phyloP scores from a whole-genome alignment of 2,113 vertebrate species.

The Lasiurus cinereus region DNA sequence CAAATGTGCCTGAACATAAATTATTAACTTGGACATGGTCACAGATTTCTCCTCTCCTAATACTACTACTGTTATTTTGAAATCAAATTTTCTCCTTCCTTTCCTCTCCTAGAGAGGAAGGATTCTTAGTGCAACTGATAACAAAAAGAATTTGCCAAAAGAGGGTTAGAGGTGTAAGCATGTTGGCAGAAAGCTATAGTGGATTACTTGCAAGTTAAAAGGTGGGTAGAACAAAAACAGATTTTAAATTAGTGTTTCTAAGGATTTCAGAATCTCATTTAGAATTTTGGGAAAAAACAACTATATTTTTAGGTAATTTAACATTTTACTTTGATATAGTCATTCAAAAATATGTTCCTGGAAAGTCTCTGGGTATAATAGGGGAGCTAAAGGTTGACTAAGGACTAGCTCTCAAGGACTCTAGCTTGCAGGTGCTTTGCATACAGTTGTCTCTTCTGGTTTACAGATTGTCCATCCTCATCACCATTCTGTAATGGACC shows the following conservation, averaged over 20 bases:
- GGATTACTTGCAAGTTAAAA: not conserved
- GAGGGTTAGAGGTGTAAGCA: not conserved
- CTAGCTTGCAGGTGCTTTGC: not conserved
- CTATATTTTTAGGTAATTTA: not conserved
- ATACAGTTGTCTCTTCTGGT: not conserved
- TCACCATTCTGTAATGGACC: not conserved
- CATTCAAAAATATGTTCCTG: not conserved
- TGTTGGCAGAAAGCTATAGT: not conserved
- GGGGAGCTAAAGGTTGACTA: not conserved
- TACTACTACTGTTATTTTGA: not conserved
- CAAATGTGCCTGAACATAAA: not conserved
- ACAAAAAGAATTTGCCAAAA: not conserved
- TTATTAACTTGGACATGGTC: not conserved
- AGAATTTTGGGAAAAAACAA: not conserved
- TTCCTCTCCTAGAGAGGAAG: not conserved
- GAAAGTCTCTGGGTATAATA: not conserved
- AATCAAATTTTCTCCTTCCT: not conserved
- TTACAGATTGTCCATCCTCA: not conserved
- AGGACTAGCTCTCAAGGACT: not conserved
- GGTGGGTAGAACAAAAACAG: not conserved
- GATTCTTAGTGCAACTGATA: not conserved
- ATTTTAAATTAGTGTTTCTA: not conserved
- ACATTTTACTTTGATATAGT: not conserved
- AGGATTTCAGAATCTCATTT: not conserved
- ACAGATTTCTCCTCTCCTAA: not conserved